Evolutionary conservation across 2,888 invertebrate genomes (phyloP), one percentile per base, ranked within the genome.

Genomic region (Sialis lutaria): DNA sequence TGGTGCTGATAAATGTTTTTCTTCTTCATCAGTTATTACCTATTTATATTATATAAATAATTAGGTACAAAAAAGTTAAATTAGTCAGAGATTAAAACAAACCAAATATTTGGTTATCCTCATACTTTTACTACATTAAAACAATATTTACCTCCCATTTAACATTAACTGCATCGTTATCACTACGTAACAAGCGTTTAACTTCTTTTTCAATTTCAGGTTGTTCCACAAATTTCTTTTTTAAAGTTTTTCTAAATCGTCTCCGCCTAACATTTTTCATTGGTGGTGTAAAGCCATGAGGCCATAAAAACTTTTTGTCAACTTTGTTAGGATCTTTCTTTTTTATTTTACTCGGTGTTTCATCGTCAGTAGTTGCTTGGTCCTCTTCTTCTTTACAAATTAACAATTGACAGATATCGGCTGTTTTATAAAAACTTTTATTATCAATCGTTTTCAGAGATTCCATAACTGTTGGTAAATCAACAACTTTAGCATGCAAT

Each of bases 171-270:
- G 96, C 95, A 62, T 96, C 95, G 60, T 91, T 90, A 60, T 96
- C 96, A 34, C 82, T 82, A 52, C 93, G 72, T 6, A 98, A 69
- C 47, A 98, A 67, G 37, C 93, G 73, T 62, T 95, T 93, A 0
- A 98, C 91, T 69, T 98, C 97, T 62, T 95, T 95, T 61, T 98
- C 97, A 53, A 96, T 92, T 69, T 97, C 96, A 1, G 96, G 95
- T 30, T 92, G 90, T 66, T 96, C 96, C 1, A 90, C 89, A 66
- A 87, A 90, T 66, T 97, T 98, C 64, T 98, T 98, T 62, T 90
- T 91, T 32, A 96, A 64, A 0, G 93, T 95, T 68, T 95, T 95
- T 34, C 96, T 75, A 59, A 96, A 96, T 49, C 96, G 74, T 47
- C 93, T 74, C 55, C 87, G 87, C 7, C 96, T 73, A 0, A 93